These are phyloP conservation scores for Danaus chrysippus DNA, from an alignment of 2,888 invertebrate species.

Conservation along the genomic window DNA sequence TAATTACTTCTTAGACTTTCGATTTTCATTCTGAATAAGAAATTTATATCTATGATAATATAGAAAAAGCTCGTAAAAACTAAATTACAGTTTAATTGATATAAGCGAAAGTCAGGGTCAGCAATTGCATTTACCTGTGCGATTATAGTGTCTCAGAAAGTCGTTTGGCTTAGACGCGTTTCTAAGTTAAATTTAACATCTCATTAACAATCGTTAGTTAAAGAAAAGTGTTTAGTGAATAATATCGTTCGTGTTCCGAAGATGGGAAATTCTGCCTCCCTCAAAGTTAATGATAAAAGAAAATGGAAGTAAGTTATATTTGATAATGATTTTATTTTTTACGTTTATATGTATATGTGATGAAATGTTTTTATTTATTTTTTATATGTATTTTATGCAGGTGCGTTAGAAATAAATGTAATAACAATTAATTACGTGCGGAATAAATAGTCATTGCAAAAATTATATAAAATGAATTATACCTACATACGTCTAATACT, in stretches of 20 bases:
- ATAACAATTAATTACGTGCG: too few species aligned
- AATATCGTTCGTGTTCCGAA: conserved; percentile 12
- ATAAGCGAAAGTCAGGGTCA: conserved; percentile 70
- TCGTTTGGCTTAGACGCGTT: conserved; percentile 52
- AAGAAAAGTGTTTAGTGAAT: conserved; percentile 14
- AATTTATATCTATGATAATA: conserved; percentile 6
- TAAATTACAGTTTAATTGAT: conserved; percentile 19
- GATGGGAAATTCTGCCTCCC: conserved; percentile 72
- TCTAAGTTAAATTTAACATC: conserved; percentile 14
- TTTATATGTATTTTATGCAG: neutral
- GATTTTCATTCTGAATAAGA: neutral
- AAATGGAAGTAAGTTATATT: conserved; percentile 66
- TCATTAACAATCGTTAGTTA: conserved; percentile 16
- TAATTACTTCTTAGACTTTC: neutral
- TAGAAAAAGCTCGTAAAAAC: conserved; percentile 13
- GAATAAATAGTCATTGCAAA: too few species aligned
- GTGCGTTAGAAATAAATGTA: neutral
- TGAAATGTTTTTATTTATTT: conserved; percentile 5
- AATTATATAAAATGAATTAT: too few species aligned
- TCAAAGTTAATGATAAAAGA: conserved; percentile 66
- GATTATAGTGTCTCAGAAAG: conserved; percentile 44
- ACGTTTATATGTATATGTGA: neutral
- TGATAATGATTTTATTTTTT: neutral
- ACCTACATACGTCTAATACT: too few species aligned
- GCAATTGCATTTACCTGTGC: conserved; percentile 36